phyloP scores from a whole-genome alignment of 2,888 invertebrate genomes.

The Chelonus formosanus region DNA sequence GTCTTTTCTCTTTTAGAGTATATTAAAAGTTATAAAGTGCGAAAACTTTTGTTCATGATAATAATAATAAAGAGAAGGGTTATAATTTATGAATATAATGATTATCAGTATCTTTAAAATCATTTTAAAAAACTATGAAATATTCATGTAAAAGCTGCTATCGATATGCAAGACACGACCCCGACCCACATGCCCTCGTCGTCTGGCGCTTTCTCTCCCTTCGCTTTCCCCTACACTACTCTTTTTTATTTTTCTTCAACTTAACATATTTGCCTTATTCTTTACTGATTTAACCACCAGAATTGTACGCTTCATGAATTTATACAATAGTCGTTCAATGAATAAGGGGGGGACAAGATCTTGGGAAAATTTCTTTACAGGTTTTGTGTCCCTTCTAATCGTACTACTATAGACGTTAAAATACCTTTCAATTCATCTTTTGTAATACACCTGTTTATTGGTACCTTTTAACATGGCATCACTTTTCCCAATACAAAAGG shows the following conservation, averaged over 20 bases:
- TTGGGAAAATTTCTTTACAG: constrained; percentile 19
- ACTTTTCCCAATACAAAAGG: constrained; percentile 8
- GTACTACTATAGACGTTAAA: neutral
- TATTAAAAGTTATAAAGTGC: too few relatives aligned
- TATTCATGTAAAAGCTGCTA: constrained; percentile 50
- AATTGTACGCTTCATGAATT: constrained; percentile 7
- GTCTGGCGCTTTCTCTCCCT: constrained; percentile 14
- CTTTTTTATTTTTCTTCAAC: neutral
- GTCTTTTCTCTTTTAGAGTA: too few relatives aligned
- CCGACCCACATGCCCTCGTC: constrained; percentile 54
- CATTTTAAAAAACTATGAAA: constrained; percentile 45
- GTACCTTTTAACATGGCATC: neutral
- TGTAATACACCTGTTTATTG: constrained; percentile 4
- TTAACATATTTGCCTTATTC: constrained; percentile 37
- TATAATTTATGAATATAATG: too few relatives aligned
- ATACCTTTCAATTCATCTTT: constrained; percentile 13
- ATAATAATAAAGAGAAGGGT: too few relatives aligned
- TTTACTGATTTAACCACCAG: neutral
- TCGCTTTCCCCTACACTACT: constrained; percentile 8
- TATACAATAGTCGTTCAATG: constrained; percentile 4
- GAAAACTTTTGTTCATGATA: too few relatives aligned
- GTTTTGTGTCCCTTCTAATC: neutral
- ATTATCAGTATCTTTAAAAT: too few relatives aligned
- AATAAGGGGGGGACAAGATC: constrained; percentile 1
- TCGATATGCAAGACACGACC: constrained; percentile 59